A percentile compares a stretch with the other conserved stretches of the same genome.
These are phyloP conservation scores for Pipra filicauda DNA, from an alignment of 2,113 vertebrate genomes.

Conservation along the genomic window DNA sequence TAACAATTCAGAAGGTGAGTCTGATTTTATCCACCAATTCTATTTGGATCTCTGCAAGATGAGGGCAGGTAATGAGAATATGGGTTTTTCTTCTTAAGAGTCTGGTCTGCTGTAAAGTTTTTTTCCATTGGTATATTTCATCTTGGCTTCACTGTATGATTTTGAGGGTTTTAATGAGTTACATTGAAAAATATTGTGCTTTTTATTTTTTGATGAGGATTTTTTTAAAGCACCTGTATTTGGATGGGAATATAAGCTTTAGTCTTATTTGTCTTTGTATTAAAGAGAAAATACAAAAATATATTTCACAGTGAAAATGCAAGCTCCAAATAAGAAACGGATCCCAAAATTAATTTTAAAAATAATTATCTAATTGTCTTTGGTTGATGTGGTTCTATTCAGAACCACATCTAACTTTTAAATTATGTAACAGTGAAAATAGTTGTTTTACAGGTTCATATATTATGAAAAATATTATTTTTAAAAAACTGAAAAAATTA, in stretches of 20 bases:
- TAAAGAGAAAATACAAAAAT: background rate
- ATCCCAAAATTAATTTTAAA: background rate
- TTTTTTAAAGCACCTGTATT: background rate
- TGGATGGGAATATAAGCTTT: background rate
- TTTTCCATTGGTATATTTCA: background rate
- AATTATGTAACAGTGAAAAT: background rate
- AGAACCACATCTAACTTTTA: background rate
- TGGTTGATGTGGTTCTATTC: background rate
- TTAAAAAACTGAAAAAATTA: background rate
- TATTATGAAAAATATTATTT: background rate
- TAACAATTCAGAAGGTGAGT: slow-evolving; percentile 88
- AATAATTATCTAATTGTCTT: background rate
- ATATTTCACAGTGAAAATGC: background rate
- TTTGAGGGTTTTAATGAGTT: background rate
- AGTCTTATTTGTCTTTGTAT: background rate
- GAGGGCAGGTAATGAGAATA: background rate
- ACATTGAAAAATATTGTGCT: background rate
- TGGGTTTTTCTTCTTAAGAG: background rate
- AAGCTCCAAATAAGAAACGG: background rate
- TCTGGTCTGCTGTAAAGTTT: background rate
- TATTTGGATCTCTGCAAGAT: background rate
- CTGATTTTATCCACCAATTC: background rate
- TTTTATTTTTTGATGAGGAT: background rate
- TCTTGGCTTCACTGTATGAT: background rate
- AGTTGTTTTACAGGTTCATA: background rate